Percentiles rank a stretch among this genome's conserved stretches.
Evolutionary conservation across 1,140 invertebrate genomes (phyloP).

Genomic region (Brachionus paranguensis): DNA sequence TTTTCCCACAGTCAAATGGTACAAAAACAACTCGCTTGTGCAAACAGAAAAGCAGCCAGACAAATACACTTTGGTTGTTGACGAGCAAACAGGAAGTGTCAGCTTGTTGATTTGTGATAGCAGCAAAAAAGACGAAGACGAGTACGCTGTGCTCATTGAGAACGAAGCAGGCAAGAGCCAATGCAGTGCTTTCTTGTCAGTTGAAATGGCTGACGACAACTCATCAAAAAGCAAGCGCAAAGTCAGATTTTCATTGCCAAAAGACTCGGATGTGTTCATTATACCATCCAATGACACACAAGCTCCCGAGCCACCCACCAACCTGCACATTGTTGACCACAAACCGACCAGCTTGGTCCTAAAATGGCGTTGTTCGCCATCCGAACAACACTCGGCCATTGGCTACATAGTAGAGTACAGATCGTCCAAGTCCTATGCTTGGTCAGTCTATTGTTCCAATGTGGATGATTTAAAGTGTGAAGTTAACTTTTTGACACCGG

Average conservation of each 20-base stretch:
- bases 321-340: neutral
- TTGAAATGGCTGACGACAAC: neutral
- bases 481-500: neutral
- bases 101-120: neutral
- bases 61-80: neutral
- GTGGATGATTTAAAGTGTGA: neutral
- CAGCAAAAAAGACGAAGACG: neutral
- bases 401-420: constrained; percentile 33
- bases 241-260: constrained; percentile 18
- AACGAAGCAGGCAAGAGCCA: constrained; percentile 14
- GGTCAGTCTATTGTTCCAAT: constrained; percentile 15
- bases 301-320: neutral
- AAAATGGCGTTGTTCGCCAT: neutral
- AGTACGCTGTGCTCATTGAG: neutral
- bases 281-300: constrained; percentile 10
- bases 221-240: neutral
- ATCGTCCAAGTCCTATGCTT: constrained; percentile 2
- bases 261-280: constrained; percentile 20
- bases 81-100: neutral
- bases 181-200: constrained; percentile 25
- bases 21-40: neutral
- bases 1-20: constrained; percentile 21
- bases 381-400: neutral
- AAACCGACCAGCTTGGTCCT: neutral
- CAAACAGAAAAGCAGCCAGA: neutral